These are phyloP conservation scores for Hippoglossus hippoglossus DNA, from an alignment of 2,797 vertebrate species.

Conservation along the genomic window DNA sequence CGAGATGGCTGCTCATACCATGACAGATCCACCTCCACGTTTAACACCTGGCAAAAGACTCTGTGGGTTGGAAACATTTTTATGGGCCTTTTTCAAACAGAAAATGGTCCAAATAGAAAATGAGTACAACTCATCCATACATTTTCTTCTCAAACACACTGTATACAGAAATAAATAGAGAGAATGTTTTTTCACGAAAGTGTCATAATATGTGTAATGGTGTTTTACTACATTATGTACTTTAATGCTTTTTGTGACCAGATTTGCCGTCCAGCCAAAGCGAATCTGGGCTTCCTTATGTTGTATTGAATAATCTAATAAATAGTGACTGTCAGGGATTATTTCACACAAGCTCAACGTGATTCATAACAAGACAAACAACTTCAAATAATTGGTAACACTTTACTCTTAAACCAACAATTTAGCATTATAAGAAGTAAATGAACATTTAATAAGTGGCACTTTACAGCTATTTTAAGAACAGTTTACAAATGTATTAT, in stretches of 20 bases:
- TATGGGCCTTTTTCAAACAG: slow-evolving; percentile 30
- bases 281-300: too few species aligned
- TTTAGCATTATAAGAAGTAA: too few species aligned
- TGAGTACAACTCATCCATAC: neutral
- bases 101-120: slow-evolving; percentile 36
- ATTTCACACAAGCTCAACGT: too few species aligned
- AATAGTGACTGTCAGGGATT: too few species aligned
- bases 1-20: slow-evolving; percentile 75
- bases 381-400: too few species aligned
- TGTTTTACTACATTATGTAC: slow-evolving; percentile 22
- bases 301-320: too few species aligned
- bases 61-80: slow-evolving; percentile 57
- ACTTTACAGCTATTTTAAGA: too few species aligned
- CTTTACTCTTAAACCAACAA: too few species aligned
- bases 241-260: slow-evolving; percentile 8
- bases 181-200: neutral
- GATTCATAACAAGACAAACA: too few species aligned
- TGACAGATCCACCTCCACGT: slow-evolving; percentile 78
- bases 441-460: too few species aligned
- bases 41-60: slow-evolving; percentile 72
- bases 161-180: neutral
- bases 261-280: too few species aligned
- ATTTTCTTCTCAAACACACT: neutral
- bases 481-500: too few species aligned
- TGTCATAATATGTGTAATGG: neutral